These are phyloP conservation scores for Apostichopus japonicus DNA, from an alignment of 35 echinoderm and acorn worm genomes.

Conservation along the genomic window DNA sequence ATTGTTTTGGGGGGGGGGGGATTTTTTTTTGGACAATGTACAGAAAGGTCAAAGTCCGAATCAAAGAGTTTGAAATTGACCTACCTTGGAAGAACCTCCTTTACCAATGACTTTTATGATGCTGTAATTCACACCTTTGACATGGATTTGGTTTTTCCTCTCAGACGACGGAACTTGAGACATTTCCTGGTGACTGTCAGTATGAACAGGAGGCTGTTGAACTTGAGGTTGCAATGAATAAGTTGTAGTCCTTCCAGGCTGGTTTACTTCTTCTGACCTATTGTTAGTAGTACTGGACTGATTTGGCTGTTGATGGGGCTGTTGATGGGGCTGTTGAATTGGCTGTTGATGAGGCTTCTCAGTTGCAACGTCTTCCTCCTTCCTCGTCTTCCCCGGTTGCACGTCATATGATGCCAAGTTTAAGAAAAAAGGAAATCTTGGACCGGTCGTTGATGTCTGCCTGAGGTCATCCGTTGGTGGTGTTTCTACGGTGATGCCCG, in stretches of 20 bases:
- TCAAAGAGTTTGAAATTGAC: too few species aligned
- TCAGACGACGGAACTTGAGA: background rate
- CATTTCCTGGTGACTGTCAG: background rate
- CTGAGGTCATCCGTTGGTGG: conserved; percentile 32
- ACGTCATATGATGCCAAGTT: background rate
- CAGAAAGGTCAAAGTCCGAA: too few species aligned
- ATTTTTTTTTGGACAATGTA: too few species aligned
- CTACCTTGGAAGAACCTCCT: conserved; percentile 95
- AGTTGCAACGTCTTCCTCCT: background rate
- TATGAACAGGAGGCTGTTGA: too few species aligned
- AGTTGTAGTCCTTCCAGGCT: too few species aligned
- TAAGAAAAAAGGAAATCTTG: background rate
- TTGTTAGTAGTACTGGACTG: background rate
- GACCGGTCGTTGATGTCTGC: background rate
- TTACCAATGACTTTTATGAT: conserved; percentile 82
- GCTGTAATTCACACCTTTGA: conserved; percentile 74
- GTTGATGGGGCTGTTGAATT: background rate
- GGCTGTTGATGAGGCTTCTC: background rate
- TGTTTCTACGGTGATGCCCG: conserved; percentile 30
- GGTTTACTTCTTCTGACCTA: background rate
- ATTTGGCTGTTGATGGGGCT: background rate
- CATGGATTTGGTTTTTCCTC: conserved; percentile 69
- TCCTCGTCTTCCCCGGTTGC: background rate
- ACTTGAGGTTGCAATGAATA: too few species aligned
- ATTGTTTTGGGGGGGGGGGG: too few species aligned